Conservation (phyloP, 2,797 vertebrate species). For the Sebastes nivosus region DNA sequence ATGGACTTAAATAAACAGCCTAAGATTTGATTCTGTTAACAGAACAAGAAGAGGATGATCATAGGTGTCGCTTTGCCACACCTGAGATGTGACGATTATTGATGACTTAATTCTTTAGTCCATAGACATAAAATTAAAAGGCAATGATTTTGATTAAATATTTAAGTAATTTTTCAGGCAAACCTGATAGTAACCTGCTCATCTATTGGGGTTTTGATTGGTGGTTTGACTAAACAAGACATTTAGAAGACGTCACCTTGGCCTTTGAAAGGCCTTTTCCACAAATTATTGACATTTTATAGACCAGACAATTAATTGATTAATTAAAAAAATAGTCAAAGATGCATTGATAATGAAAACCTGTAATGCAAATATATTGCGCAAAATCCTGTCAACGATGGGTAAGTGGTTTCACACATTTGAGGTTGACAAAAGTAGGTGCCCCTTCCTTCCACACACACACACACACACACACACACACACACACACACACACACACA, state of each 20-base stretch:
- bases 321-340: neutral
- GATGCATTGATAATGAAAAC: neutral
- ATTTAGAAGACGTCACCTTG: neutral
- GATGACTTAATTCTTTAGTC: too few relatives aligned
- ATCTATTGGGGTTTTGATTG: neutral
- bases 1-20: neutral
- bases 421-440: neutral
- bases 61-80: neutral
- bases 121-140: too few relatives aligned
- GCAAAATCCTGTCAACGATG: neutral
- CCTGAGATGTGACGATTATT: neutral
- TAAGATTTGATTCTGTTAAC: neutral
- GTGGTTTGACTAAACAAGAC: neutral
- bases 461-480: neutral
- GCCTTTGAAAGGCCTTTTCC: neutral
- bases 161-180: neutral
- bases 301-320: neutral
- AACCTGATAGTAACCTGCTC: neutral
- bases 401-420: neutral
- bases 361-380: neutral
- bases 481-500: too few relatives aligned
- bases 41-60: too few relatives aligned
- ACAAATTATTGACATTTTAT: neutral
- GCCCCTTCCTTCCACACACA: neutral
- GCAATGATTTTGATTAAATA: neutral